Percentiles rank a stretch among this genome's conserved stretches.
These are phyloP conservation scores for Brachypterus glaber DNA, from an alignment of 2,888 invertebrate species.

Conservation along the genomic window DNA sequence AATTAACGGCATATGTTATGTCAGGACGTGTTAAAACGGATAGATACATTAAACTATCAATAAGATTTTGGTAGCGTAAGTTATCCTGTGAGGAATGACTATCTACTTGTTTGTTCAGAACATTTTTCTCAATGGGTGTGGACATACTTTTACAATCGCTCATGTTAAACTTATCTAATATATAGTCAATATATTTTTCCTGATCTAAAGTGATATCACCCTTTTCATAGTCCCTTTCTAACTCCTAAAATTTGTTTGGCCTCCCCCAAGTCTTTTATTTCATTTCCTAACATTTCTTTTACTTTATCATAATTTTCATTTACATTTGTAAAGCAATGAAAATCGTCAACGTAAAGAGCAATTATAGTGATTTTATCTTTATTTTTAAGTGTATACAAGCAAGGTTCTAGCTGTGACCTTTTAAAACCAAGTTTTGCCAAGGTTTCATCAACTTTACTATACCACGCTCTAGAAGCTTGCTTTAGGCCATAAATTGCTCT, in stretches of 20 bases:
- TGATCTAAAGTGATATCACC: slow-evolving; percentile 15
- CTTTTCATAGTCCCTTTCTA: slow-evolving; percentile 13
- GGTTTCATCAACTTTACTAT: slow-evolving; percentile 8
- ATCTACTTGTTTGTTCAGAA: no score
- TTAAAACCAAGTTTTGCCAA: slow-evolving; percentile 13
- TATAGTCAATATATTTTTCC: slow-evolving; percentile 15
- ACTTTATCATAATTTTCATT: not conserved
- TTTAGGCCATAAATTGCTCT: slow-evolving; percentile 14
- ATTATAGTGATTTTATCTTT: slow-evolving; percentile 6
- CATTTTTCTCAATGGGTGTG: slow-evolving; percentile 17
- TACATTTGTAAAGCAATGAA: slow-evolving; percentile 9
- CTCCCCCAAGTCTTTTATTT: slow-evolving; percentile 21
- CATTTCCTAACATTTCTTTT: slow-evolving; percentile 10
- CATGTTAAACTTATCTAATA: slow-evolving; percentile 16
- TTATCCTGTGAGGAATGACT: no score
- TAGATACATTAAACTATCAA: slow-evolving; percentile 18
- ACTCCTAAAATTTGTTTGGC: slow-evolving; percentile 17
- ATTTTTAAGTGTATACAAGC: slow-evolving; percentile 14
- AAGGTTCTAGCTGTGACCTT: slow-evolving; percentile 15
- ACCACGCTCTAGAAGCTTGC: slow-evolving; percentile 14
- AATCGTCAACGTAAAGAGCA: slow-evolving; percentile 3
- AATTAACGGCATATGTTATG: no score
- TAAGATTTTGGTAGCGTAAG: slow-evolving; percentile 17
- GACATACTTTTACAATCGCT: slow-evolving; percentile 10
- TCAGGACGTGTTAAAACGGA: slow-evolving; percentile 16